Evolutionary conservation across 2,797 vertebrate species (phyloP), one percentile per base, ranked within the genome.

Genomic region (Notolabrus celidotus): DNA sequence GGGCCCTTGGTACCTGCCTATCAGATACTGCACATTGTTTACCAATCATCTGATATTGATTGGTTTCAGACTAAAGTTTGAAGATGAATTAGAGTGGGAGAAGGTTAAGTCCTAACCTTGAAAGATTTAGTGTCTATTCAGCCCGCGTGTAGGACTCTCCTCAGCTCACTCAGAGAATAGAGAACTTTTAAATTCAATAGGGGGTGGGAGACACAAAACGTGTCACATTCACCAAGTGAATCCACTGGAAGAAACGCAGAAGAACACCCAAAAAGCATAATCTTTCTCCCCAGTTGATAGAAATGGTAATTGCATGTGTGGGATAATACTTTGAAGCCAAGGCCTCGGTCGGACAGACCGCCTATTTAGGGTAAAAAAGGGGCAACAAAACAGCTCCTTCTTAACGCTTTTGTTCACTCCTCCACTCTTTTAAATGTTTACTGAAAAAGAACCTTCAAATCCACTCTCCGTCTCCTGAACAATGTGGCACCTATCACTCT

Each of bases 221-320:
- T 98, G 97, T 99, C 97, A 99, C 97, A 99, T 99, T 99, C 97
- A 99, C 95, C 96, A 94, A 98, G 97, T 99, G 97, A 99, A 99
- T 95, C 96, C 96, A 98, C 97, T 98, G 98, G 97, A 99, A 99
- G 91, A 96, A 97, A 98, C 95, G 94, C 96, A 95, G 95, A 95
- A 95, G 96, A 98, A 98, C 96, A 96, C 97, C 96, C 96, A 96
- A 98, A 98, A 97, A 96, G 97, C 96, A 97, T 97, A 98, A 98
- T 98, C 97, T 98, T 96, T 94, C 94, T 93, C 92, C 95, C 95
- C 90, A 93, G 89, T 95, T 95, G 95, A 96, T 96, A 97, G 96
- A 97, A 97, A 97, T 97, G 96, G 96, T 97, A 97, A 97, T 97
- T 96, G 94, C 93, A 91, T 94, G 94, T 94, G 93, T 93, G 93